Evolutionary conservation across 1,140 invertebrate genomes (phyloP).

Genomic region (Oryctes rhinoceros): DNA sequence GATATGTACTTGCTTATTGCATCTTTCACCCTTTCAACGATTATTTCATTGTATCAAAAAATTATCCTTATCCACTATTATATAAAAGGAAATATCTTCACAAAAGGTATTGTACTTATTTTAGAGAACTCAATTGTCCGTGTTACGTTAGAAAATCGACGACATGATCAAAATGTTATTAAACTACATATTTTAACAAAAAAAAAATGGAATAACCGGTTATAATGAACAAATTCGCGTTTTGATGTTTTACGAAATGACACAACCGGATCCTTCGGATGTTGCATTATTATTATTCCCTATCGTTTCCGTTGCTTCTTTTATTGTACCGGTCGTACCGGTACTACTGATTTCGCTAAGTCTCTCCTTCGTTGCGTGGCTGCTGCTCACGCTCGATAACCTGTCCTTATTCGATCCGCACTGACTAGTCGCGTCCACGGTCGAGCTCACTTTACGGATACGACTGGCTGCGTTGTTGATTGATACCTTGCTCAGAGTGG

Average conservation of each 20-base stretch:
- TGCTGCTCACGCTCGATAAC: slow-evolving; percentile 39
- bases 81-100: neutral
- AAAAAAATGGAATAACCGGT: neutral
- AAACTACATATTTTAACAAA: neutral
- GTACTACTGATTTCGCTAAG: slow-evolving; percentile 12
- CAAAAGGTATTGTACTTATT: slow-evolving; percentile 27
- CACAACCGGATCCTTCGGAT: slow-evolving; percentile 54
- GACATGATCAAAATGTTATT: slow-evolving; percentile 6
- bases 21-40: neutral
- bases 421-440: slow-evolving; percentile 52
- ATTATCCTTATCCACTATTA: slow-evolving; percentile 7
- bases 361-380: slow-evolving; percentile 29
- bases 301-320: slow-evolving; percentile 25
- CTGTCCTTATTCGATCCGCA: slow-evolving; percentile 48
- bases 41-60: neutral
- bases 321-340: neutral
- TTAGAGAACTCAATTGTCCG: neutral
- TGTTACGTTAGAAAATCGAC: neutral
- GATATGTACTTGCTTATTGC: slow-evolving; percentile 39
- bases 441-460: slow-evolving; percentile 57
- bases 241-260: slow-evolving; percentile 49
- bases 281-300: slow-evolving; percentile 8
- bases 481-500: slow-evolving; percentile 54
- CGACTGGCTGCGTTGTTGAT: slow-evolving; percentile 46
- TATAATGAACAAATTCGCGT: neutral